A percentile compares a stretch with the other conserved stretches of the same genome.
Evolutionary conservation across 2,113 vertebrate genomes (phyloP).

Genomic region (Sylvietta virens): DNA sequence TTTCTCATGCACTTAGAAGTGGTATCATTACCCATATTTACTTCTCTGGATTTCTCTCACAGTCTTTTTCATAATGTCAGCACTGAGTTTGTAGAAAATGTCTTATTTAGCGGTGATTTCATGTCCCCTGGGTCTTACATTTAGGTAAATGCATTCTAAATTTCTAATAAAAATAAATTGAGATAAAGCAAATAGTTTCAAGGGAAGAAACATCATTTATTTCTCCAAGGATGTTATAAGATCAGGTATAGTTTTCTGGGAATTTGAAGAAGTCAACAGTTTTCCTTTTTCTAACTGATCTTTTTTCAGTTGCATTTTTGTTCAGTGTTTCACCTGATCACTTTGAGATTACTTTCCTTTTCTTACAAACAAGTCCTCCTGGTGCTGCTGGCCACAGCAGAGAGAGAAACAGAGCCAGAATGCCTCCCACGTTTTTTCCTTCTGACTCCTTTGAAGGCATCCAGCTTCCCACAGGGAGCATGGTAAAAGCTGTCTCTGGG

Average conservation of each 20-base stretch:
- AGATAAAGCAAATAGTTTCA: not conserved
- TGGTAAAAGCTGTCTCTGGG: not conserved
- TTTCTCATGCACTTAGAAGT: not conserved
- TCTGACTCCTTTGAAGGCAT: conserved; percentile 28
- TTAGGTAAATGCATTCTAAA: not conserved
- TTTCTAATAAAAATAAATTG: not conserved
- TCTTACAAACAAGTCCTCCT: not conserved
- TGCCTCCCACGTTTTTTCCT: not conserved
- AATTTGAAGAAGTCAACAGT: not conserved
- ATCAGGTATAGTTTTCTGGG: not conserved
- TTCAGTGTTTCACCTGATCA: not conserved
- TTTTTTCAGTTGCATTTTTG: not conserved
- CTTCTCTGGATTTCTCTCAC: not conserved
- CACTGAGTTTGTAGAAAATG: not conserved
- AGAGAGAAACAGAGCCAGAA: conserved; percentile 12
- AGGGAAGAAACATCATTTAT: not conserved
- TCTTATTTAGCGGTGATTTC: not conserved
- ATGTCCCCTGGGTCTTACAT: not conserved
- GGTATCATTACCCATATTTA: not conserved
- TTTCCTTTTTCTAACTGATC: not conserved
- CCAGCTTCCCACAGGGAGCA: conserved; percentile 10
- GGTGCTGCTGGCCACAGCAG: not conserved
- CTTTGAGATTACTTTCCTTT: not conserved
- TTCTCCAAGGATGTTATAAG: not conserved
- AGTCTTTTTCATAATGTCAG: not conserved